Base-by-base conservation (phyloP, 2,888 invertebrate genomes). In the Byasa hedistus region DNA sequence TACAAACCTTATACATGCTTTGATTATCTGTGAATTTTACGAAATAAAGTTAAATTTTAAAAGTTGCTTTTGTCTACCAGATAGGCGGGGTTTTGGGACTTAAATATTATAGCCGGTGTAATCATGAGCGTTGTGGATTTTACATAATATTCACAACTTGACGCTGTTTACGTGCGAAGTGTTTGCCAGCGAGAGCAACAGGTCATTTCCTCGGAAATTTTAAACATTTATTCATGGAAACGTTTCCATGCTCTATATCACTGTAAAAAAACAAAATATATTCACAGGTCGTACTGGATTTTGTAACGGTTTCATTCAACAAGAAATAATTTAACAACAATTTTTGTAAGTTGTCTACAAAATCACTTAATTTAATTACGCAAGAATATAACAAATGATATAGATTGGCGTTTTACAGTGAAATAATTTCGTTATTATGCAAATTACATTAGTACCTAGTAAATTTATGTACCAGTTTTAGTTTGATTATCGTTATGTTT, bases 201-300 rank as follows among this genome's bases (percentile, higher is more conserved):
- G 62, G 66, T 66, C 62, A 55, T 63, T 66, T 66, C 63, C 63
- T 59, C 36, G 48, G 44, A 55, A 8, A 59, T 66, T 61, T 58
- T 21, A 61, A 61, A 58, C 24, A 66, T 66, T 63, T 59, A 63
- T 66, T 62, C 58, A 62, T 59, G 62, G 61, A 66, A 54, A 52
- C 21, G 32, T 59, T 62, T 62, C 36, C 62, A 48, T 59, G 66
- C 19, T 66, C 62, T 59, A 63, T 54, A 63, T 66, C 36, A 24
- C 12, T 24, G n/a, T 17, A 27, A 32, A 24, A 65, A 57, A 61
- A 54, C 22, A 22, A 17, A 27, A 62, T 19, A 39, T n/a, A n/a
- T n/a, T n/a, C 27, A 54, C 61, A 57, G 39, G 62, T 32, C 44
- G 54, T 44, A 62, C 62, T 27, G 57, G 54, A 57, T 61, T 57